Base-by-base conservation (phyloP, 37 sponge, comb jelly and placozoan genomes). In the Bolinopsis microptera region DNA sequence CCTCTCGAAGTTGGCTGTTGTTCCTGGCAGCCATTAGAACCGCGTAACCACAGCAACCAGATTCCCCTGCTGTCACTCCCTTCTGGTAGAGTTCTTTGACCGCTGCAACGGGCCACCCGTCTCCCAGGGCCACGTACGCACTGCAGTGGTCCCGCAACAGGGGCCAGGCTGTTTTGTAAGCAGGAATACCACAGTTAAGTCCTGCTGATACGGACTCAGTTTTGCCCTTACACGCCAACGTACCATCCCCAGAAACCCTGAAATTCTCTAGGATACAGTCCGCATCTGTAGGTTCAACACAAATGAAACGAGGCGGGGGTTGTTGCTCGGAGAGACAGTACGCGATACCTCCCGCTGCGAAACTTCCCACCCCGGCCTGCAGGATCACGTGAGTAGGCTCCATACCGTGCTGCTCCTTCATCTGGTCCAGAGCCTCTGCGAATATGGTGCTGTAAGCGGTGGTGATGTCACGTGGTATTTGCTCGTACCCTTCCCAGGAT, bases 121-220 rank as follows among this genome's bases (percentile, higher is more conserved):
- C 74, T 72, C 74, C 74, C 26, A 72, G 26, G 3, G 74, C 74
- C 31, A 72, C 31, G 26, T 30, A 72, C 30, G 30, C 74, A 21
- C 74, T 72, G 31, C 74, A 72, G 30, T 30, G 31, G 74, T 72
- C 74, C 3, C 74, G 74, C 74, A 72, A 30, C 22, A 72, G 5
- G 26, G 74, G 74, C 74, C 74, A 72, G 30, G 74, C 74, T 8
- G 74, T 72, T 72, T 72, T 72, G 74, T 72, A 72, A 30, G 74
- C 74, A 24, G 74, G 26, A 5, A 72, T 28, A 23, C 74, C 74
- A 72, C 74, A 72, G 74, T 72, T 72, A 3, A 72, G 26, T 21
- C 74, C 74, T 30, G 74, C 74, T 72, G 74, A 72, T n/a, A 72
- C 74, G 5, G 74, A 72, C 74, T 72, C 74, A 24, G 31, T 28